A percentile compares a stretch with the other conserved stretches of the same genome.
Evolutionary conservation across 2,797 vertebrate genomes (phyloP).

Genomic region (Paratrypauchen microcephalus): DNA sequence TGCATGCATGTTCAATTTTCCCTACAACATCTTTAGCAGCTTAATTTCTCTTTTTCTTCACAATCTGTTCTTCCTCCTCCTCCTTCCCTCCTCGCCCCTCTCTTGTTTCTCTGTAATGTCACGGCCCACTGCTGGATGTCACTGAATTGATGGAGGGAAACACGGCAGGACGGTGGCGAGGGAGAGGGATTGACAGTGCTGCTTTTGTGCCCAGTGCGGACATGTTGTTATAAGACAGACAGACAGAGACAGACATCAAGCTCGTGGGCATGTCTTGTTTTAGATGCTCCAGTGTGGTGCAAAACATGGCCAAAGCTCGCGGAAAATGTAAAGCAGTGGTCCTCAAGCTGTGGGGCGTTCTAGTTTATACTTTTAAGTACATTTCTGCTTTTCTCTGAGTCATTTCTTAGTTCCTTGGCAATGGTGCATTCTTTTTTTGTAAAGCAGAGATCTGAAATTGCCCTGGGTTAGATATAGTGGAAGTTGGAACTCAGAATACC

Average conservation of each 20-base stretch:
- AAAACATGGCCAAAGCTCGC: conserved; percentile 54
- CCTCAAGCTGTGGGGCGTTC: background rate
- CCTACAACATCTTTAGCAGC: background rate
- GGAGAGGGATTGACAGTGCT: conserved; percentile 58
- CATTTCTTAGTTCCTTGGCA: background rate
- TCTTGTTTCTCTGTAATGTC: conserved; percentile 77
- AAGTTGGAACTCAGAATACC: background rate
- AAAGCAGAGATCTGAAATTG: background rate
- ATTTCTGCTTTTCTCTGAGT: background rate
- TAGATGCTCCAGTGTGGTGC: conserved; percentile 61
- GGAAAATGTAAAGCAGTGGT: background rate
- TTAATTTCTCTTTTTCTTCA: conserved; percentile 1
- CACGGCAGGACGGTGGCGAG: conserved; percentile 65
- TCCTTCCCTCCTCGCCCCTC: conserved; percentile 2
- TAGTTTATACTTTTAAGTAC: background rate
- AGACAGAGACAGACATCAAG: conserved; percentile 49
- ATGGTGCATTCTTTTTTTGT: background rate
- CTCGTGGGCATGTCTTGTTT: conserved; percentile 59
- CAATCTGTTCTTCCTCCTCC: conserved; percentile 15
- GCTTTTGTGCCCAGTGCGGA: conserved; percentile 33
- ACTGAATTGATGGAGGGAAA: conserved; percentile 78
- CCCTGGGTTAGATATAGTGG: background rate
- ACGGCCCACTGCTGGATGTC: conserved; percentile 79
- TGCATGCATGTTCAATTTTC: background rate
- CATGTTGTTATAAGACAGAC: conserved; percentile 34